Evolutionary conservation across 2,113 vertebrate species (phyloP).

Genomic region (Octodon degus): DNA sequence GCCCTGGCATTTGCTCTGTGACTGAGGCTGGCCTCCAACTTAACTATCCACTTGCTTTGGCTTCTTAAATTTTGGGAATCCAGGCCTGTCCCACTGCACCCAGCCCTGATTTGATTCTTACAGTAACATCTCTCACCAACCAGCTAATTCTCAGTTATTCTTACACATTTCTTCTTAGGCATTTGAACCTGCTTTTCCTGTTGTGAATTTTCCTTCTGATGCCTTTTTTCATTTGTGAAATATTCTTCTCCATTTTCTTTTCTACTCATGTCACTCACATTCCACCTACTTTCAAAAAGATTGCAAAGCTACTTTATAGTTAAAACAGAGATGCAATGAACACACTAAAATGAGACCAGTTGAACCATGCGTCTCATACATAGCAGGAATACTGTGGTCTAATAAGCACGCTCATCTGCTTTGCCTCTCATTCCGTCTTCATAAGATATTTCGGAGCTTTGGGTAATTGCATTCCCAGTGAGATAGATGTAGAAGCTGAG

Average conservation of each 20-base stretch:
- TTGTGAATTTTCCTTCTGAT: slow-evolving; percentile 43
- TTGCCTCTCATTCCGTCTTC: background rate
- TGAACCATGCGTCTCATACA: accelerated
- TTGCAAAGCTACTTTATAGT: background rate
- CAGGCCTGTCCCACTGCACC: background rate
- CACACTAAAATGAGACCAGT: background rate
- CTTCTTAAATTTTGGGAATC: background rate
- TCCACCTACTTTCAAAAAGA: background rate
- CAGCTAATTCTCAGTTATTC: background rate
- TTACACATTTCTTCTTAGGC: background rate
- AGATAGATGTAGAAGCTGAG: background rate
- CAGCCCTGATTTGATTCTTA: background rate
- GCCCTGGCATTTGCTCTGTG: background rate
- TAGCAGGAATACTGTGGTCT: background rate
- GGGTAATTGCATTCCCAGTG: background rate
- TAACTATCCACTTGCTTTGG: background rate
- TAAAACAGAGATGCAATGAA: background rate
- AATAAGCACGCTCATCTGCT: background rate
- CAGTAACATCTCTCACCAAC: background rate
- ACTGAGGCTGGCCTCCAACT: background rate
- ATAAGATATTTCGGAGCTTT: background rate
- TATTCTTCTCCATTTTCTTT: background rate
- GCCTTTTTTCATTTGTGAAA: background rate
- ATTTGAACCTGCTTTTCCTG: background rate
- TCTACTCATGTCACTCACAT: background rate